These are phyloP conservation scores for Caenorhabditis afra DNA, from an alignment of 2,888 invertebrate genomes.

Conservation along the genomic window DNA sequence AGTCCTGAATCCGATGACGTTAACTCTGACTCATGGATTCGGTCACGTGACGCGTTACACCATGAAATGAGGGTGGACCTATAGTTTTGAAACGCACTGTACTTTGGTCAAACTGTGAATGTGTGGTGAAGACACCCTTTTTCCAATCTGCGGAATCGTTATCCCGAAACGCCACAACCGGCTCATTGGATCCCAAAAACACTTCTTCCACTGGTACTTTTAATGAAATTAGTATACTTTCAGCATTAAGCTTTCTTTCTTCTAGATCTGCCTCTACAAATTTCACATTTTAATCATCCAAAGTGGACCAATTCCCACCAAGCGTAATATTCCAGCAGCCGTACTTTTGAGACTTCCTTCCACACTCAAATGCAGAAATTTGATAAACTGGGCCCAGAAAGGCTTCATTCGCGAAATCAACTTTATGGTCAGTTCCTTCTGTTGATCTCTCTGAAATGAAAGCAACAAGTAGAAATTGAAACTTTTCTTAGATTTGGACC, in stretches of 20 bases:
- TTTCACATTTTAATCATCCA: no score
- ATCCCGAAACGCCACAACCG: conserved; percentile 66
- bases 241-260: conserved; percentile 57
- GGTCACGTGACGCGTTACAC: no score
- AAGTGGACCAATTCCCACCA: conserved; percentile 27
- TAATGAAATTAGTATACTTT: conserved; percentile 58
- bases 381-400: conserved; percentile 62
- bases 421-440: conserved; percentile 38
- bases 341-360: conserved; percentile 53
- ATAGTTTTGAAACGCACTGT: background rate
- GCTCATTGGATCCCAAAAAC: conserved; percentile 67
- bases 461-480: background rate
- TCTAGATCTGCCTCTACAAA: conserved; percentile 58
- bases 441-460: conserved; percentile 14
- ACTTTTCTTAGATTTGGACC: no score
- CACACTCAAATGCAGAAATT: conserved; percentile 54
- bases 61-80: no score
- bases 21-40: no score
- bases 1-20: no score
- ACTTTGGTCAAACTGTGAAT: conserved; percentile 71
- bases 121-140: conserved; percentile 70
- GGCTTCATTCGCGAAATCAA: conserved; percentile 54
- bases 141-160: conserved; percentile 61
- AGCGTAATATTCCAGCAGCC: conserved; percentile 59
- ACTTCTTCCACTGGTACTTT: conserved; percentile 71